Evolutionary conservation across 1,140 invertebrate species (phyloP).

Genomic region (Drosophila virilis): DNA sequence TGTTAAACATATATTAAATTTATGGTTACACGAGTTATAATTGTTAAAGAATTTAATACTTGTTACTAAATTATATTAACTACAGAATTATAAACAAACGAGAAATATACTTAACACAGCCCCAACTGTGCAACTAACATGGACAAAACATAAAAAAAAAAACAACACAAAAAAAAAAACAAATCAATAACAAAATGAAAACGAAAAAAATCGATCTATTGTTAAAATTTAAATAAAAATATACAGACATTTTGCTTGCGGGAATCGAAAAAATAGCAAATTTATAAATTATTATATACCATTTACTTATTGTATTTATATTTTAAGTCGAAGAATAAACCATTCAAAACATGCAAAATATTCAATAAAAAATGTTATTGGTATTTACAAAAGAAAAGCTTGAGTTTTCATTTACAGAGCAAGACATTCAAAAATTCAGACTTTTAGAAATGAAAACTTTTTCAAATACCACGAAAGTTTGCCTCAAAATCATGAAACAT

Average conservation of each 20-base stretch:
- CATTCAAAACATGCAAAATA: slow-evolving; percentile 31
- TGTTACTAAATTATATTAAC: slow-evolving; percentile 36
- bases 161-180: slow-evolving; percentile 18
- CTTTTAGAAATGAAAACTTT: background rate
- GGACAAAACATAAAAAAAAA: slow-evolving; percentile 13
- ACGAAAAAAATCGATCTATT: slow-evolving; percentile 21
- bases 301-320: slow-evolving; percentile 63
- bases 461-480: no score
- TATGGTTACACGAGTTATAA: slow-evolving; percentile 41
- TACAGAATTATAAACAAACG: slow-evolving; percentile 13
- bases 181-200: slow-evolving; percentile 9
- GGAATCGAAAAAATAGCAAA: slow-evolving; percentile 65
- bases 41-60: slow-evolving; percentile 32
- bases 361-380: slow-evolving; percentile 25
- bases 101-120: background rate
- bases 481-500: no score
- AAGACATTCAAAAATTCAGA: background rate
- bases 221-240: slow-evolving; percentile 28
- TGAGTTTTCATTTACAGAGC: background rate
- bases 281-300: slow-evolving; percentile 75
- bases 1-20: slow-evolving; percentile 30
- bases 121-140: slow-evolving; percentile 54
- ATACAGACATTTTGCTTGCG: slow-evolving; percentile 66
- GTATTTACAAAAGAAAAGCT: slow-evolving; percentile 7
- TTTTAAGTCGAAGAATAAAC: slow-evolving; percentile 45